Conservation (phyloP, 2,113 vertebrate genomes). For the Mesembrinibis cayennensis region DNA sequence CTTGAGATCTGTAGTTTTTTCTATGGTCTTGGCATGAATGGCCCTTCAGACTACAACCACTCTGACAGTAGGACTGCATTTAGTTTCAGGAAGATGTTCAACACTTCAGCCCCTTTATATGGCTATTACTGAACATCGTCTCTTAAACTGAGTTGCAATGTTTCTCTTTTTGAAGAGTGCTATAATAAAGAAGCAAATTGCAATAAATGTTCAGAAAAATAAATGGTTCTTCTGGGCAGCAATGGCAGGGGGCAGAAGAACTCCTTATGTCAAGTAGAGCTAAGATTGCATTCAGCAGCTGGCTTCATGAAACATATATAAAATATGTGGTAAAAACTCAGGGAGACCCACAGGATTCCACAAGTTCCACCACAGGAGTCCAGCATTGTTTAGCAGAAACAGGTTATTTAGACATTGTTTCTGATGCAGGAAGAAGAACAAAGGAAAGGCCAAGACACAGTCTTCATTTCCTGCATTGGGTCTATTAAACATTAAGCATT, state of each 20-base stretch:
- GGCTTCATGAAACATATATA: neutral
- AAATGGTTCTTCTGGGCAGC: neutral
- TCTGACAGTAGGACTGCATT: neutral
- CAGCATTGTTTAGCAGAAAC: neutral
- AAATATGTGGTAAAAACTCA: neutral
- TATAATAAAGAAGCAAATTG: neutral
- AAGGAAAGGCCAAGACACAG: neutral
- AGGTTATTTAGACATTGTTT: neutral
- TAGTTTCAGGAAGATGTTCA: neutral
- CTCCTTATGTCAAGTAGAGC: conserved; percentile 17
- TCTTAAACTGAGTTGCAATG: neutral
- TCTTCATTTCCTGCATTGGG: neutral
- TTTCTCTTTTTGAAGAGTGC: neutral
- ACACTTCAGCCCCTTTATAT: neutral
- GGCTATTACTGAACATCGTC: neutral
- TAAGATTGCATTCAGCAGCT: conserved; percentile 24
- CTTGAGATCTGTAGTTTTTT: neutral
- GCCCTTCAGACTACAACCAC: neutral
- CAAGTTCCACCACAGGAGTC: neutral
- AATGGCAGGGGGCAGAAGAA: conserved; percentile 6
- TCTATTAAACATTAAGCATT: conserved; percentile 9
- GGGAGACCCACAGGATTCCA: conserved; percentile 14
- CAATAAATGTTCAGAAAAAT: neutral
- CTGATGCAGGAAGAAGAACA: neutral
- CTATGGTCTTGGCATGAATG: neutral